Conservation (phyloP, 2,888 invertebrate species). For the Ophonus ardosiacus region DNA sequence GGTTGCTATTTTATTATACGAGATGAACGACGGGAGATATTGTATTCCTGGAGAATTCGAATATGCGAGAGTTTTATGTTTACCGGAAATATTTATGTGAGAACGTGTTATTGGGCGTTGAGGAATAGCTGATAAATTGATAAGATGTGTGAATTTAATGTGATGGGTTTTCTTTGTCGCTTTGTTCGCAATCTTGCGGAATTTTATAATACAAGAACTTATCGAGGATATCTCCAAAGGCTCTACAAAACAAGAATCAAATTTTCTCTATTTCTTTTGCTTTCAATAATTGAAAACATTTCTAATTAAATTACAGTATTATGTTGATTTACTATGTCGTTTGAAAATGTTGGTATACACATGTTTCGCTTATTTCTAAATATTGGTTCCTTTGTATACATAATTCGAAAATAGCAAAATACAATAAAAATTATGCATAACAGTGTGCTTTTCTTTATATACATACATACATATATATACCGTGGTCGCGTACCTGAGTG, state of each 20-base stretch:
- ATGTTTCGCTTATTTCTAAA: too few relatives aligned
- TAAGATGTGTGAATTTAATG: constrained; percentile 40
- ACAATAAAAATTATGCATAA: too few relatives aligned
- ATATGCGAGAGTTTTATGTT: constrained; percentile 43
- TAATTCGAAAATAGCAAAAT: too few relatives aligned
- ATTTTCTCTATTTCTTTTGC: background rate
- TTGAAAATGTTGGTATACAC: too few relatives aligned
- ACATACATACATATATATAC: too few relatives aligned
- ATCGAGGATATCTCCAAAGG: background rate
- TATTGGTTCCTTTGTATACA: too few relatives aligned
- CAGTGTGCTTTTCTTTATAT: too few relatives aligned
- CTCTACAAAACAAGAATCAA: background rate
- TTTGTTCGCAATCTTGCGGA: constrained; percentile 8
- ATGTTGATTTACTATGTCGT: too few relatives aligned
- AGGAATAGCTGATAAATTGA: constrained; percentile 40
- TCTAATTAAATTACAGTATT: background rate
- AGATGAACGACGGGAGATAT: constrained; percentile 37
- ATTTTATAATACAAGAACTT: background rate
- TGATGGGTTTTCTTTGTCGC: constrained; percentile 25
- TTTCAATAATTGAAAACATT: background rate
- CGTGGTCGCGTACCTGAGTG: too few relatives aligned
- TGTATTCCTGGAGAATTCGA: constrained; percentile 24
- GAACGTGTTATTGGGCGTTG: constrained; percentile 25
- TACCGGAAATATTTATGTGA: constrained; percentile 33
- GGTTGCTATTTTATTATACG: constrained; percentile 27